These are phyloP conservation scores for Butorides virescens DNA, from an alignment of 2,113 vertebrate species.

Conservation along the genomic window DNA sequence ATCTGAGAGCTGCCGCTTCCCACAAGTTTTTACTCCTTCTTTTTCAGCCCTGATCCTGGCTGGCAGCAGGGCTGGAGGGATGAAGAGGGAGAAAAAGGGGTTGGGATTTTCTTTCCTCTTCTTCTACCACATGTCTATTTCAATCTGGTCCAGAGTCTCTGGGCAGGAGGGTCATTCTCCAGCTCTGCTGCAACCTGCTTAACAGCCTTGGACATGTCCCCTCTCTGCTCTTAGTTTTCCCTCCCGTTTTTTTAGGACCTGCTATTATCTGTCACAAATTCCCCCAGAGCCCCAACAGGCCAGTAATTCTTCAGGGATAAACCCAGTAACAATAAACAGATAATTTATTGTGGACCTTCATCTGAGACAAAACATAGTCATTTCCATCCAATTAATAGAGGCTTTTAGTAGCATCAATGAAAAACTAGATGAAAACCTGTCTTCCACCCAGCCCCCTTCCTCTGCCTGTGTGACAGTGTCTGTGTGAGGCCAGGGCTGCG, in stretches of 20 bases:
- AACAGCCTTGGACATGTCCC: background rate
- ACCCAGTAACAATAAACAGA: background rate
- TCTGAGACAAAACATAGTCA: slow-evolving; percentile 8
- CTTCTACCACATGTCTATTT: background rate
- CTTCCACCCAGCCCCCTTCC: background rate
- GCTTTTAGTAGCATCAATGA: background rate
- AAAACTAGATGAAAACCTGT: background rate
- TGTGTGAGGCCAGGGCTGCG: background rate
- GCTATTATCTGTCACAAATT: background rate
- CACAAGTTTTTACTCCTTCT: background rate
- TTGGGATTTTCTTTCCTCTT: background rate
- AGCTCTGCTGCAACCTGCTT: background rate
- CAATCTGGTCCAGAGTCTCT: background rate
- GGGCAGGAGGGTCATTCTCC: background rate
- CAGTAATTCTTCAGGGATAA: background rate
- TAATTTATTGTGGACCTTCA: background rate
- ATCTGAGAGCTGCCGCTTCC: background rate
- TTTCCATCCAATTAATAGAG: slow-evolving; percentile 8
- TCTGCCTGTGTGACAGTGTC: background rate
- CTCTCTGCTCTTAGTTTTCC: background rate
- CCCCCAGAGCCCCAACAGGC: background rate
- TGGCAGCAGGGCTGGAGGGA: background rate
- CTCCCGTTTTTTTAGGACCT: background rate
- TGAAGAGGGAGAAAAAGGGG: background rate
- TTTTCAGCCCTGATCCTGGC: background rate